Percentiles rank a stretch among this genome's conserved stretches.
phyloP scores from a whole-genome alignment of 2,113 vertebrate genomes.

The Tachycineta bicolor region DNA sequence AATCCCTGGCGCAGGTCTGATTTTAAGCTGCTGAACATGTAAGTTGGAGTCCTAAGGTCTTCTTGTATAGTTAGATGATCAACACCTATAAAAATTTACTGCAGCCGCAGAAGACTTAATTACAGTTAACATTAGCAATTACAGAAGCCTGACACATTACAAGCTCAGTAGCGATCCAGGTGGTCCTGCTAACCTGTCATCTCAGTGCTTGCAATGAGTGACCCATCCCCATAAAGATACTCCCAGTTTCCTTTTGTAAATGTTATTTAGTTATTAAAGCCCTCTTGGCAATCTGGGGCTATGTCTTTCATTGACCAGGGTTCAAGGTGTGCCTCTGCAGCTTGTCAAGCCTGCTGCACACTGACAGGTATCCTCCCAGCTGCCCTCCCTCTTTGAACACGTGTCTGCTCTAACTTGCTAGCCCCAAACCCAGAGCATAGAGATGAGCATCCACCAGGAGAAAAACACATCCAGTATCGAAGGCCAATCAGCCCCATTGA shows the following conservation, averaged over 20 bases:
- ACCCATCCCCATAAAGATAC: not conserved
- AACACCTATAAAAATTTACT: not conserved
- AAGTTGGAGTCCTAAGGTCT: not conserved
- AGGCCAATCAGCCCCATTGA: not conserved
- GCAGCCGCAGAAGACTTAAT: not conserved
- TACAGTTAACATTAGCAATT: not conserved
- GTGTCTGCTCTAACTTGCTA: not conserved
- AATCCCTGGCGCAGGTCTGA: not conserved
- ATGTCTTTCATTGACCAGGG: not conserved
- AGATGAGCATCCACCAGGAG: not conserved
- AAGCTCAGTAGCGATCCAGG: not conserved
- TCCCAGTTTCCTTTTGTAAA: not conserved
- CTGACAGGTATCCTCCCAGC: not conserved
- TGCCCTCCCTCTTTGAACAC: not conserved
- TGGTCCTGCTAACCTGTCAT: not conserved
- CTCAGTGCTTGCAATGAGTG: not conserved
- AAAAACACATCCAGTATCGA: fast-evolving
- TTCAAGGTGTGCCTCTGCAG: not conserved
- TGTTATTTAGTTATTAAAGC: not conserved
- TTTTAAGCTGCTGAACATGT: not conserved
- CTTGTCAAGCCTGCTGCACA: not conserved
- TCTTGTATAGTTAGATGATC: not conserved
- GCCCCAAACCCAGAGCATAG: not conserved
- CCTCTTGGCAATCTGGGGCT: not conserved
- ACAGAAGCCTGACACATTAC: not conserved